Evolutionary conservation across 2,797 vertebrate species (phyloP), one percentile per base, ranked within the genome.

Genomic region (Streptopelia turtur): DNA sequence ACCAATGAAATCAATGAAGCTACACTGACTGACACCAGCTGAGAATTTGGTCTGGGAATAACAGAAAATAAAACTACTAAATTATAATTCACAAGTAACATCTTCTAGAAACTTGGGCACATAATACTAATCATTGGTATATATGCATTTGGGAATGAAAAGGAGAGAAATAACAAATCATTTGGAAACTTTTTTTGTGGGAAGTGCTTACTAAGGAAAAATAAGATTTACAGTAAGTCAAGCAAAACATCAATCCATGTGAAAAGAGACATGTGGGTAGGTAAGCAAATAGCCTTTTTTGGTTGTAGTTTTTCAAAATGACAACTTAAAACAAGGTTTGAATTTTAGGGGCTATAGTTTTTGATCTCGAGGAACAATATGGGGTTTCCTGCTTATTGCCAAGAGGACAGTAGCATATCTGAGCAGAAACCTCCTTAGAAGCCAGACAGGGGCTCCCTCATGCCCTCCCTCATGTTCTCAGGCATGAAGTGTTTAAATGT

Each of bases 121-220:
- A 39, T 71, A 75, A 81, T 5, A 85, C 16, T 45, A 81, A 74
- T 59, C 31, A 74, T 6, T 60, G 9, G 12, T 88, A 14, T 47
- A 61, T n/a, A 10, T 28, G 76, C 61, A 88, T 76, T 31, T 93
- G 83, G 50, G 11, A 78, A 75, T 52, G 47, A 88, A 84, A 31
- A 91, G 5, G n/a, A 88, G 81, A 79, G 27, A 84, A 93, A 90
- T 16, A 91, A 31, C 45, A 95, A 88, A 88, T 91, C 20, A 88
- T 86, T 63, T 94, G 59, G 85, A 93, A 96, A 83, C 18, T 23
- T 70, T 91, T 84, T 85, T 81, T 80, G 39, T 83, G 50, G 30
- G 65, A 95, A 88, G 22, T 33, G 30, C 47, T 94, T 88, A 47
- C 41, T 65, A 47, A 81, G 41, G 33, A 94, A 83, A 87, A 93